A percentile compares a stretch with the other conserved stretches of the same genome.
Evolutionary conservation across 2,113 vertebrate species (phyloP).

Genomic region (Scartelaos histophorus): DNA sequence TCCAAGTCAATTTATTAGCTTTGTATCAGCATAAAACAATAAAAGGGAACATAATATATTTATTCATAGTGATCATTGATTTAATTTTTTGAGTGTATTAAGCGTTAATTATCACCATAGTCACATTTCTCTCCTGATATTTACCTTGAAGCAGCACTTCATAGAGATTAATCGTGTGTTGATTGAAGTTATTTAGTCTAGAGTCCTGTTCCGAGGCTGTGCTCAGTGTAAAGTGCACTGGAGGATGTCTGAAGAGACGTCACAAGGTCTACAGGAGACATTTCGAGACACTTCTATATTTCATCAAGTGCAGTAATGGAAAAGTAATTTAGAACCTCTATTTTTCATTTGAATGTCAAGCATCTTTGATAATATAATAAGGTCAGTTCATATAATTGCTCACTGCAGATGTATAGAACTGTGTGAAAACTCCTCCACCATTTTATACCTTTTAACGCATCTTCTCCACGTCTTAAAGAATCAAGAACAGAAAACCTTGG

Average conservation of each 20-base stretch:
- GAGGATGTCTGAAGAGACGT: background rate
- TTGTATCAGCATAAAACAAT: too few species aligned
- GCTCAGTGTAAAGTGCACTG: background rate
- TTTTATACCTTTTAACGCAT: constrained; percentile 16
- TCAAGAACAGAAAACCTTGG: constrained; percentile 37
- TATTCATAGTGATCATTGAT: too few species aligned
- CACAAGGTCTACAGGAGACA: background rate
- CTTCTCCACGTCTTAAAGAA: constrained; percentile 12
- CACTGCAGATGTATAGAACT: constrained; percentile 2
- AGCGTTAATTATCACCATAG: too few species aligned
- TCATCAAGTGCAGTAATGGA: background rate
- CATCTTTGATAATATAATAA: background rate
- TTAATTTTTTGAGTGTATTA: too few species aligned
- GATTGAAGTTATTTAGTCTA: background rate
- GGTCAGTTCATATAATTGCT: background rate
- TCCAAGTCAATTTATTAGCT: too few species aligned
- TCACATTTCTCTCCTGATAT: too few species aligned
- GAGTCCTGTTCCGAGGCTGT: background rate
- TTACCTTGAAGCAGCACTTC: too few species aligned
- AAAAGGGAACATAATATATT: too few species aligned
- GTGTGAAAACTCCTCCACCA: constrained; percentile 14
- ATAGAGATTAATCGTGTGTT: background rate
- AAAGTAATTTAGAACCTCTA: background rate
- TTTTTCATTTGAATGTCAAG: background rate
- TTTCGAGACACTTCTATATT: background rate